phyloP scores from a whole-genome alignment of 2,113 vertebrate genomes.

The Ramphastos sulfuratus region DNA sequence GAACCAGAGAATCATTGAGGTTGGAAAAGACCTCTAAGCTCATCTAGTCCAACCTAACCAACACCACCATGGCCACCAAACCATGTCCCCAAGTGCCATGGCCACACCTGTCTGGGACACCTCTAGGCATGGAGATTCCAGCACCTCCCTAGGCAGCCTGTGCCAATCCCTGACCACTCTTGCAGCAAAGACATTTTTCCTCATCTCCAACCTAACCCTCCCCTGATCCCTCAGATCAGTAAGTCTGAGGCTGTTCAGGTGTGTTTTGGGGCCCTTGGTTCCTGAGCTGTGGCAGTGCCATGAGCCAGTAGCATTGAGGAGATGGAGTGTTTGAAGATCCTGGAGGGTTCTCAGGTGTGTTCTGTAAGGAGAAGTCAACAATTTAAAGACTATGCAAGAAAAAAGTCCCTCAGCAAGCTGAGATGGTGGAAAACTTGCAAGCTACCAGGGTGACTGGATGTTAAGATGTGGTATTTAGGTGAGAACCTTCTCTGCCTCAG shows the following conservation, averaged over 20 bases:
- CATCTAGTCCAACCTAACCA: too few relatives aligned
- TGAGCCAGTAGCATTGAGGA: neutral
- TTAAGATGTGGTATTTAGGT: neutral
- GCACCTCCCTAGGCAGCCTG: too few relatives aligned
- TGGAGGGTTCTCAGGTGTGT: neutral
- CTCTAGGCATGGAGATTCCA: too few relatives aligned
- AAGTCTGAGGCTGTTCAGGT: neutral
- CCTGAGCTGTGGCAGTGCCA: neutral
- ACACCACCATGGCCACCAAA: too few relatives aligned
- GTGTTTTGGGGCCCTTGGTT: neutral
- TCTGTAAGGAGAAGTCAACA: neutral
- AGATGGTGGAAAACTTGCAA: neutral
- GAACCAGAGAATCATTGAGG: too few relatives aligned
- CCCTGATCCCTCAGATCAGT: too few relatives aligned
- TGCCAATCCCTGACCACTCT: too few relatives aligned
- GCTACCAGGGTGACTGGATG: neutral
- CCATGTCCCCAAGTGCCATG: too few relatives aligned
- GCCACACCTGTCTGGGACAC: too few relatives aligned
- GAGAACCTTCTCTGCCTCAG: neutral
- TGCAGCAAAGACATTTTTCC: too few relatives aligned
- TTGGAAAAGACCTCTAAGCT: too few relatives aligned
- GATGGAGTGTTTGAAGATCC: neutral
- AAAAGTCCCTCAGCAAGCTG: neutral
- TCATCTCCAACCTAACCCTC: too few relatives aligned
- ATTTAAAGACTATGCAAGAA: neutral